Conservation (phyloP, 2,888 invertebrate genomes). For the Camponotus fellah region DNA sequence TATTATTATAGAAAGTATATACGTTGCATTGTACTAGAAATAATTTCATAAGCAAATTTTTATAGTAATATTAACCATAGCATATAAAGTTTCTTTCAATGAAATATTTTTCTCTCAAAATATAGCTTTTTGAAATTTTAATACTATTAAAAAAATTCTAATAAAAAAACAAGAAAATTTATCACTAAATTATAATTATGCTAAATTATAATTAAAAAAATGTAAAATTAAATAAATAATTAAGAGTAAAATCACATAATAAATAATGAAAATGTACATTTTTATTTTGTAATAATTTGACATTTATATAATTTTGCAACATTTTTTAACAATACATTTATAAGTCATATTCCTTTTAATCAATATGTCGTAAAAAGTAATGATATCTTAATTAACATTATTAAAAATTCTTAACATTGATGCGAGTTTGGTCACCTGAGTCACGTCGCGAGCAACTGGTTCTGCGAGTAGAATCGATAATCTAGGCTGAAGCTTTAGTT, state of each 20-base stretch:
- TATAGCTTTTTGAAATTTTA: too few relatives aligned
- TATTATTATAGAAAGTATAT: too few relatives aligned
- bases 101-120: too few relatives aligned
- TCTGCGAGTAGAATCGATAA: slow-evolving; percentile 73
- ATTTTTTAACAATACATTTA: neutral
- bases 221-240: too few relatives aligned
- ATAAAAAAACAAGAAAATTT: too few relatives aligned
- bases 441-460: slow-evolving; percentile 70
- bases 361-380: neutral
- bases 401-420: slow-evolving; percentile 2
- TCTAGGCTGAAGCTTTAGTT: slow-evolving; percentile 70
- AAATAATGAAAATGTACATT: neutral
- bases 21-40: neutral
- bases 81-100: neutral
- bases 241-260: neutral
- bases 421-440: slow-evolving; percentile 24
- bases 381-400: slow-evolving; percentile 9
- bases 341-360: neutral
- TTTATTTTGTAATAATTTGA: neutral
- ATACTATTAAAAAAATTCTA: too few relatives aligned
- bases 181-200: too few relatives aligned
- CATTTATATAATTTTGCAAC: neutral
- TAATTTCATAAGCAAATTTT: neutral
- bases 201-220: too few relatives aligned
- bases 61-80: neutral